Evolutionary conservation across 2,888 invertebrate genomes (phyloP), one percentile per base, ranked within the genome.

Genomic region (Hydropsyche betteni): DNA sequence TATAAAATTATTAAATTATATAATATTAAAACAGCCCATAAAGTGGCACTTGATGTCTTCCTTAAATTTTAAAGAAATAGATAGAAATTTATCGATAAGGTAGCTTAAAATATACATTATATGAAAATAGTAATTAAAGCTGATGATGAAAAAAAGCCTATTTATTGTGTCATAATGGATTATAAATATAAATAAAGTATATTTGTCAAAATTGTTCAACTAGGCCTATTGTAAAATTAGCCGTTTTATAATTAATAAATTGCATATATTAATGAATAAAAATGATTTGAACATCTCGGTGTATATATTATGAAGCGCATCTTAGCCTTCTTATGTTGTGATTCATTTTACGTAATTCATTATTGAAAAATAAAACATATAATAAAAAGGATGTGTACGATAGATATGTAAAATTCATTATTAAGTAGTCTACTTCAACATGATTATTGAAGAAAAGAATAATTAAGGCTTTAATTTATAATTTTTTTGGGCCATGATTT

Each of bases 11-110:
- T 74, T 78, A 74, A 36, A 36, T 77, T 74, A 58, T 71, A 36
- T 77, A 73, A 58, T 71, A 50, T 44, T 74, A 78, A 76, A 78
- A 61, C 16, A 61, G 78, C 76, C 78, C 34, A 58, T 76, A 51
- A 69, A 74, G 44, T 75, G 78, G 78, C 78, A 78, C 74, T 78
- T 78, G 78, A 78, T 78, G 78, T 78, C 78, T 78, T 78, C 78
- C 78, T 78, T 78, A 77, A 69, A 72, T 74, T 61, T 70, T 75
- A 78, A 69, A 44, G 10, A 44, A 44, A 51, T 69, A 76, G 68
- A 24, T 70, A 70, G 55, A 61, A 44, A 74, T 33, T 8, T 70
- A 16, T 44, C 16, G n/a, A 58, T 70, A 72, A 50, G 58, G 58
- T 72, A 72, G 72, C 34, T 6, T 70, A 58, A 38, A 44, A 72